Evolutionary conservation across 2,797 vertebrate species (phyloP).

Genomic region (Falco cherrug): DNA sequence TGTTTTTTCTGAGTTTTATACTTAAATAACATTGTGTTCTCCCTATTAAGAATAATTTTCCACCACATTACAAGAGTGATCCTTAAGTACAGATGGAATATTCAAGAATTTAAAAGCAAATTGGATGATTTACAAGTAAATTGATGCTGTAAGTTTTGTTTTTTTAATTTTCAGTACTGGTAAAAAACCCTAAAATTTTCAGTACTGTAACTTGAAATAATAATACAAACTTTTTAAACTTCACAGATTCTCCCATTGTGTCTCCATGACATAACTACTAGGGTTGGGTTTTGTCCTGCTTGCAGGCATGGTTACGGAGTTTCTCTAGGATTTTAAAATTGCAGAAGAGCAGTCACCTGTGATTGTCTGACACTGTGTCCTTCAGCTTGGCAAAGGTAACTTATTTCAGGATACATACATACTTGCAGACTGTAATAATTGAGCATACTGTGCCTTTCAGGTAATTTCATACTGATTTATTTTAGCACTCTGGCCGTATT

Average conservation of each 20-base stretch:
- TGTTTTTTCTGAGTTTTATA: background rate
- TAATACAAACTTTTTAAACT: background rate
- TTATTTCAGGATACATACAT: background rate
- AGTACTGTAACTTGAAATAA: background rate
- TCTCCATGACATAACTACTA: background rate
- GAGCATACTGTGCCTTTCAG: background rate
- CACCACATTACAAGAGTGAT: background rate
- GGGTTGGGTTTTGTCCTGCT: background rate
- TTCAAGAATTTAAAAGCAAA: background rate
- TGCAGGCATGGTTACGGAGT: background rate
- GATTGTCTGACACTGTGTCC: background rate
- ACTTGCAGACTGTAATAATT: background rate
- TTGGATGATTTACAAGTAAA: background rate
- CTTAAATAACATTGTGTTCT: background rate
- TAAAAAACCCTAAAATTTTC: background rate
- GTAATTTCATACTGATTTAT: background rate
- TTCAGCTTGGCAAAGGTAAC: background rate
- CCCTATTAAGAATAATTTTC: background rate
- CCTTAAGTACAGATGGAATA: background rate
- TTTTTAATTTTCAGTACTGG: too few species aligned
- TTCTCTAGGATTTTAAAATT: background rate
- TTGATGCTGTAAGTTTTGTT: background rate
- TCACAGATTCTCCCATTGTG: background rate
- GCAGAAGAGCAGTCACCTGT: background rate
- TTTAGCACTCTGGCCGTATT: background rate